Conservation (phyloP, 2,113 vertebrate species). For the Otolemur garnettii region DNA sequence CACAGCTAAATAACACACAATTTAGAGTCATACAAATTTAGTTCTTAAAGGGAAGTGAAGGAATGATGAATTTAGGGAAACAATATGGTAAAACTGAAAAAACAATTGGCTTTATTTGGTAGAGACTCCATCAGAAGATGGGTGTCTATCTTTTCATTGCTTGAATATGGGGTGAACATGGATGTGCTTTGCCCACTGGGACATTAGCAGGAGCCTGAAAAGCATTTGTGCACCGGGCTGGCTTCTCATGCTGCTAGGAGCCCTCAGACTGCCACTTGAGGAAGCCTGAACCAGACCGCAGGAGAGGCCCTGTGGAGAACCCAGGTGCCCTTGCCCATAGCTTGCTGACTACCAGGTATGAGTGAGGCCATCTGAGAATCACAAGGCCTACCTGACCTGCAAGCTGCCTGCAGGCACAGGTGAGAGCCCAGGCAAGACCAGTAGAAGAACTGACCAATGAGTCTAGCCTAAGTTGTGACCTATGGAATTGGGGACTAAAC, state of each 20-base stretch:
- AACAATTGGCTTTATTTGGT: not conserved
- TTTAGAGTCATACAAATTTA: not conserved
- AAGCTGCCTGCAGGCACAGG: not conserved
- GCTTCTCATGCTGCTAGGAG: not conserved
- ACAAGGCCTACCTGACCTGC: not conserved
- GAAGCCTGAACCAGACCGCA: not conserved
- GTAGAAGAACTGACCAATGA: not conserved
- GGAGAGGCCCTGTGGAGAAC: not conserved
- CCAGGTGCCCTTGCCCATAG: not conserved
- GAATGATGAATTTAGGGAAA: slow-evolving; percentile 17
- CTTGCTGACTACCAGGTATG: not conserved
- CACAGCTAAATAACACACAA: not conserved
- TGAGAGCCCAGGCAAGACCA: not conserved
- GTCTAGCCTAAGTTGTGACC: not conserved
- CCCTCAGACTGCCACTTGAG: too few relatives aligned
- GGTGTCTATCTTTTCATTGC: not conserved
- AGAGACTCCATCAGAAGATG: not conserved
- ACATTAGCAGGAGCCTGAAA: not conserved
- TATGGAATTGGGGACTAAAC: not conserved
- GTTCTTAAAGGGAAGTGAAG: not conserved
- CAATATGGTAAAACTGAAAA: not conserved
- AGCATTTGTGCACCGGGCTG: not conserved
- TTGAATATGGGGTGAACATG: not conserved
- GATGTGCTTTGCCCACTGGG: not conserved
- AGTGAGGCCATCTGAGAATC: not conserved